A percentile compares a stretch with the other conserved stretches of the same genome.
These are phyloP conservation scores for Tapirus terrestris DNA, from an alignment of 2,113 vertebrate genomes.

Conservation along the genomic window DNA sequence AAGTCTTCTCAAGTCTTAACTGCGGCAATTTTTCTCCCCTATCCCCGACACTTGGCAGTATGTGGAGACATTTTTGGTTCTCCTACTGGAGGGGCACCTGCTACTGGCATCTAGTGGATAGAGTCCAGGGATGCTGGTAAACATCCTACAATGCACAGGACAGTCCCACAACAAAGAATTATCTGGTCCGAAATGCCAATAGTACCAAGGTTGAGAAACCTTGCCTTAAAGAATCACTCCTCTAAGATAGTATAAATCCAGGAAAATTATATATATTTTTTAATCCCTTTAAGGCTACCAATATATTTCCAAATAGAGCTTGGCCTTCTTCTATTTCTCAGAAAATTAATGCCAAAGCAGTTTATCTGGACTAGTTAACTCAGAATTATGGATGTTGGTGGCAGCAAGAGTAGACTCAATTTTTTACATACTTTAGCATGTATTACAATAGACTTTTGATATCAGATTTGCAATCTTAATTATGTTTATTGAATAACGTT, in stretches of 20 bases:
- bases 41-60: not conserved
- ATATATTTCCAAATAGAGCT: not conserved
- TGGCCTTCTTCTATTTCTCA: conserved; percentile 33
- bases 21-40: not conserved
- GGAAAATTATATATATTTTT: not conserved
- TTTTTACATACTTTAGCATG: not conserved
- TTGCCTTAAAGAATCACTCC: conserved; percentile 5
- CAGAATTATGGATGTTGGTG: not conserved
- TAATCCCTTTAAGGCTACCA: not conserved
- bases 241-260: not conserved
- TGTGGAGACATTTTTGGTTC: not conserved
- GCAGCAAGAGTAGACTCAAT: not conserved
- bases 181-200: not conserved
- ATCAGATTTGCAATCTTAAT: conserved; percentile 21
- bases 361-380: conserved; percentile 10
- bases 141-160: not conserved
- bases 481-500: not conserved
- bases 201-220: not conserved
- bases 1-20: conserved; percentile 22
- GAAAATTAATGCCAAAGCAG: not conserved
- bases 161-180: not conserved
- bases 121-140: not conserved
- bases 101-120: not conserved
- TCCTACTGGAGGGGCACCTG: not conserved
- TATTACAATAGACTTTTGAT: not conserved